phyloP scores from a whole-genome alignment of 2,888 invertebrate species.

The Perizoma affinitatum region DNA sequence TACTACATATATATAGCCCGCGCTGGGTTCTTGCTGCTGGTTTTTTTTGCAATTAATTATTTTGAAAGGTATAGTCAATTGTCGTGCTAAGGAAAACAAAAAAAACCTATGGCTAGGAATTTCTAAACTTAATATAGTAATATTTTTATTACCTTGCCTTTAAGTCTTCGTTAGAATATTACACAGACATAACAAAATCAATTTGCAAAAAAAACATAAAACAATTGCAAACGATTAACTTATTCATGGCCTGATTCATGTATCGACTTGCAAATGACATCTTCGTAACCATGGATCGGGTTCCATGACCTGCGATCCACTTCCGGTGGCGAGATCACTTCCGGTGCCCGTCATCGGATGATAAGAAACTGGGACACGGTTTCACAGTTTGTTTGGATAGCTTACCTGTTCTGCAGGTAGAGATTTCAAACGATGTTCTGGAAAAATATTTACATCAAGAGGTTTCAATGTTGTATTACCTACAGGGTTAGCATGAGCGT shows the following conservation, averaged over 20 bases:
- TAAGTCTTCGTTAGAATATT: too few relatives aligned
- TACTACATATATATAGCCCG: too few relatives aligned
- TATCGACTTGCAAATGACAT: slow-evolving; percentile 63
- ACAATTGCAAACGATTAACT: slow-evolving; percentile 54
- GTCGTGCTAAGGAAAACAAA: too few relatives aligned
- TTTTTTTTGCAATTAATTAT: too few relatives aligned
- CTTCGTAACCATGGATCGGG: slow-evolving; percentile 62
- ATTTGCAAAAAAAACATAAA: slow-evolving; percentile 52
- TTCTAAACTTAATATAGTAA: too few relatives aligned
- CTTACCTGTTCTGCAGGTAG: slow-evolving; percentile 24
- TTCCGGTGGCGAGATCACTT: slow-evolving; percentile 73
- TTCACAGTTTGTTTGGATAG: slow-evolving; percentile 14
- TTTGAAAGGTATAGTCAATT: too few relatives aligned
- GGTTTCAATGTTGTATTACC: too few relatives aligned
- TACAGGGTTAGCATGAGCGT: too few relatives aligned
- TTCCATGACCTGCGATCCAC: slow-evolving; percentile 68
- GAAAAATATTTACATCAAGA: too few relatives aligned
- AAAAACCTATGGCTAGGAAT: too few relatives aligned
- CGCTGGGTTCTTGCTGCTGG: too few relatives aligned
- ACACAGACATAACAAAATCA: slow-evolving; percentile 35
- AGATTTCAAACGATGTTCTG: not conserved
- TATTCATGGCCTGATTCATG: slow-evolving; percentile 54
- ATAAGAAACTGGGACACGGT: slow-evolving; percentile 55
- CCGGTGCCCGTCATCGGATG: slow-evolving; percentile 59
- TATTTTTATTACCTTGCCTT: too few relatives aligned